Evolutionary conservation across 2,888 invertebrate genomes (phyloP).

Genomic region (Lydus trimaculatus): DNA sequence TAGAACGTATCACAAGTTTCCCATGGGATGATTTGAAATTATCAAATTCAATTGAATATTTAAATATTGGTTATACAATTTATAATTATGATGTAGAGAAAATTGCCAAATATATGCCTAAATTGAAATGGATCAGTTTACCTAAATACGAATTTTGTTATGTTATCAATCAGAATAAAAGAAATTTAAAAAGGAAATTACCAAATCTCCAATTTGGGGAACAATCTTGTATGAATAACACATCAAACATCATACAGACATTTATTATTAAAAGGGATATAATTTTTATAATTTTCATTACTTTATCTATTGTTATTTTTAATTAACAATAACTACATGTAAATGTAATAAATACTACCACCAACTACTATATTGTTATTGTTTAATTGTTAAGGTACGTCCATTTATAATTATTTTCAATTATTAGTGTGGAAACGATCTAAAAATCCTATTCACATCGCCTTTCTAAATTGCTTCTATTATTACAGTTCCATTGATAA

Average conservation of each 20-base stretch:
- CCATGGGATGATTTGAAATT: slow-evolving; percentile 13
- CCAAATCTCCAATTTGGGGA: neutral
- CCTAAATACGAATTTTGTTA: slow-evolving; percentile 10
- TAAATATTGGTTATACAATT: slow-evolving; percentile 7
- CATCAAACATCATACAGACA: too few species aligned
- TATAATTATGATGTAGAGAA: slow-evolving; percentile 2
- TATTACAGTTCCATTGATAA: slow-evolving; percentile 16
- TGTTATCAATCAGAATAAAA: neutral
- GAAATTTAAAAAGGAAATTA: neutral
- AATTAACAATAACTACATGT: too few species aligned
- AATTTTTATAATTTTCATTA: neutral
- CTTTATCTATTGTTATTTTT: neutral
- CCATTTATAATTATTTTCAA: too few species aligned
- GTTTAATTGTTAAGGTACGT: too few species aligned
- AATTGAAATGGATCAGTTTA: slow-evolving; percentile 14
- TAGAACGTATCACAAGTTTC: neutral
- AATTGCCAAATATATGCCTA: neutral
- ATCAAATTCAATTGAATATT: neutral
- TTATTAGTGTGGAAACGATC: neutral
- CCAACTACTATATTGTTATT: too few species aligned
- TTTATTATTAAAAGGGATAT: neutral
- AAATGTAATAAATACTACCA: too few species aligned
- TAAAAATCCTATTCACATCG: slow-evolving; percentile 7
- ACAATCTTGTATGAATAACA: slow-evolving; percentile 6
- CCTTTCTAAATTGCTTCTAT: slow-evolving; percentile 10